These are phyloP conservation scores for Morone chrysops DNA, from an alignment of 2,113 vertebrate genomes.

Conservation along the genomic window DNA sequence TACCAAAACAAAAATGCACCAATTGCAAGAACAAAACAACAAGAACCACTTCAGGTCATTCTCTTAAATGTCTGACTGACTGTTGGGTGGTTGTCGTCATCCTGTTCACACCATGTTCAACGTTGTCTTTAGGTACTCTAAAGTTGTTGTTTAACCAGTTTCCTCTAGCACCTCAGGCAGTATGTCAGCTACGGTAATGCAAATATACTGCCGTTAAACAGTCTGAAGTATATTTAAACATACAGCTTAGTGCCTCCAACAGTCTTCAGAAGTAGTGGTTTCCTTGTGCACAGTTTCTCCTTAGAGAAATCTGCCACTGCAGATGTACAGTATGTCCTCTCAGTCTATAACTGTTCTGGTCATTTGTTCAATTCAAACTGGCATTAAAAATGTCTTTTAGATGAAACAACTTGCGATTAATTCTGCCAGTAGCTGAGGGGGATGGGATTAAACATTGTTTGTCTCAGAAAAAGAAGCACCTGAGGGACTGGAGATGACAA, in stretches of 20 bases:
- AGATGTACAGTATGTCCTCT: background rate
- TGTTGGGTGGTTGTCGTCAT: background rate
- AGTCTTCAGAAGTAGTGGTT: background rate
- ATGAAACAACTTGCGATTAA: background rate
- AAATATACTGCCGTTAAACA: background rate
- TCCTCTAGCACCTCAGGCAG: conserved; percentile 13
- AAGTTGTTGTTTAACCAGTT: conserved; percentile 51
- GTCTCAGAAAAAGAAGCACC: conserved; percentile 8
- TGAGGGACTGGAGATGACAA: background rate
- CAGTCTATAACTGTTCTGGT: background rate
- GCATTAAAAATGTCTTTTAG: background rate
- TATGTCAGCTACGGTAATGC: background rate
- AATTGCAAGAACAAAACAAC: too few relatives aligned
- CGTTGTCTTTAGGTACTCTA: background rate
- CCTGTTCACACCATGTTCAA: background rate
- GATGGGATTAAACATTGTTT: background rate
- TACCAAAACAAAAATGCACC: background rate
- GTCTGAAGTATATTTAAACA: background rate
- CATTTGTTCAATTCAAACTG: background rate
- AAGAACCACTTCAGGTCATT: background rate
- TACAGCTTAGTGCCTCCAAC: background rate
- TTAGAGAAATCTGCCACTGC: background rate
- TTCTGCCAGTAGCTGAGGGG: background rate
- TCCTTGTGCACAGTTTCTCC: background rate
- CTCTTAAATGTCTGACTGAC: background rate